phyloP scores from a whole-genome alignment of 2,888 invertebrate species.

The Polydrusus pterygomalis region DNA sequence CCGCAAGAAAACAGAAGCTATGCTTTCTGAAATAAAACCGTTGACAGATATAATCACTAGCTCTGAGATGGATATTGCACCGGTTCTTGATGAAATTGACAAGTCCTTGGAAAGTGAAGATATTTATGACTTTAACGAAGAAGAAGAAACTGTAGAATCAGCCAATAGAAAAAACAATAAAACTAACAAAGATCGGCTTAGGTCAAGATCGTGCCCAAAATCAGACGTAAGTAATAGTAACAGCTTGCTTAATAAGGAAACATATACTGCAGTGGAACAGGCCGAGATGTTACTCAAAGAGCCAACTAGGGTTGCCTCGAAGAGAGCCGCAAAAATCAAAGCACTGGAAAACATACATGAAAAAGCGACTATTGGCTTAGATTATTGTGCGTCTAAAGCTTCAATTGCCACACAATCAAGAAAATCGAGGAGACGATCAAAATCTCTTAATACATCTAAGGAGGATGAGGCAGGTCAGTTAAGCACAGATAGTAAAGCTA shows the following conservation, averaged over 20 bases:
- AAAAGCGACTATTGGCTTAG: constrained; percentile 59
- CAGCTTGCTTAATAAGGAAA: not conserved
- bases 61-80: constrained; percentile 56
- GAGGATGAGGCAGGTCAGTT: not conserved
- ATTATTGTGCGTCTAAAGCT: constrained; percentile 51
- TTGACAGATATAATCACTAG: constrained; percentile 52
- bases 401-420: not conserved
- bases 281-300: not conserved
- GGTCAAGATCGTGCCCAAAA: constrained; percentile 27
- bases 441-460: constrained; percentile 1
- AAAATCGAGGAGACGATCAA: constrained; percentile 31
- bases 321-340: constrained; percentile 62
- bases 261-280: not conserved
- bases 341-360: constrained; percentile 63
- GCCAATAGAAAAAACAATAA: not conserved
- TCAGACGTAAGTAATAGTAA: not conserved
- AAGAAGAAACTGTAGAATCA: not conserved
- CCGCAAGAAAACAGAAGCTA: constrained; percentile 1
- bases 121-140: constrained; percentile 56
- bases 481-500: constrained; percentile 9
- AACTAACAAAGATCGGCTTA: constrained; percentile 15
- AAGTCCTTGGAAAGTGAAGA: constrained; percentile 54
- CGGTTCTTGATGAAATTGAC: constrained; percentile 56
- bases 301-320: constrained; percentile 46
- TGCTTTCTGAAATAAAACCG: constrained; percentile 50